A percentile compares a stretch with the other conserved stretches of the same genome.
These are phyloP conservation scores for Cladopsammia gracilis DNA, from an alignment of 64 coral and sea anemone species.

Conservation along the genomic window DNA sequence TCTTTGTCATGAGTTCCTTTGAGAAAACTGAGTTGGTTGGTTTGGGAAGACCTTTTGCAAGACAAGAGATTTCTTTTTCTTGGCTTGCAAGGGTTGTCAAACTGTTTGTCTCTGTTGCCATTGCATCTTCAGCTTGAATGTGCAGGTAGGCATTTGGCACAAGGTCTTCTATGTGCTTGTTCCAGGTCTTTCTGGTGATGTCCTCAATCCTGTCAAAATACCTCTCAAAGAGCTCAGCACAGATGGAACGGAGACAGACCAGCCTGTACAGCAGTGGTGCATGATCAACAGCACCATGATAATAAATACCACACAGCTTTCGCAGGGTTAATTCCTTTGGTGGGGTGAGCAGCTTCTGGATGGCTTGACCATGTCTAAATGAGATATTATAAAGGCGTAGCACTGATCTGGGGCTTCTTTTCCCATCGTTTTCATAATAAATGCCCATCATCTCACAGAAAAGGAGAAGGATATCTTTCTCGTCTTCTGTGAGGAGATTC, in stretches of 20 bases:
- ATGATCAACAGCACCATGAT: conserved; percentile 43
- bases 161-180: conserved; percentile 27
- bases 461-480: too few species aligned
- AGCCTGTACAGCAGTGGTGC: conserved; percentile 17
- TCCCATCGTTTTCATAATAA: too few species aligned
- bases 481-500: too few species aligned
- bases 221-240: conserved; percentile 45
- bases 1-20: not conserved
- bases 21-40: too few species aligned
- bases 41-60: too few species aligned
- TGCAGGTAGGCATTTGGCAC: conserved; percentile 27
- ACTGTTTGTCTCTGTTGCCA: not conserved
- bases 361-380: conserved; percentile 5
- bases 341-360: not conserved
- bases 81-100: too few species aligned
- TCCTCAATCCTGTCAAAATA: conserved; percentile 59
- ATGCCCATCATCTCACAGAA: too few species aligned
- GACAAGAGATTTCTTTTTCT: too few species aligned
- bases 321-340: conserved; percentile 23
- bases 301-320: conserved; percentile 50
- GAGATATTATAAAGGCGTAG: conserved; percentile 10
- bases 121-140: conserved; percentile 4
- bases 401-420: conserved; percentile 24
- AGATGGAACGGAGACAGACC: conserved; percentile 11
- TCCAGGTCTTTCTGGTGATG: conserved; percentile 43